Evolutionary conservation across 2,113 vertebrate species (phyloP).

Genomic region (Euleptes europaea): DNA sequence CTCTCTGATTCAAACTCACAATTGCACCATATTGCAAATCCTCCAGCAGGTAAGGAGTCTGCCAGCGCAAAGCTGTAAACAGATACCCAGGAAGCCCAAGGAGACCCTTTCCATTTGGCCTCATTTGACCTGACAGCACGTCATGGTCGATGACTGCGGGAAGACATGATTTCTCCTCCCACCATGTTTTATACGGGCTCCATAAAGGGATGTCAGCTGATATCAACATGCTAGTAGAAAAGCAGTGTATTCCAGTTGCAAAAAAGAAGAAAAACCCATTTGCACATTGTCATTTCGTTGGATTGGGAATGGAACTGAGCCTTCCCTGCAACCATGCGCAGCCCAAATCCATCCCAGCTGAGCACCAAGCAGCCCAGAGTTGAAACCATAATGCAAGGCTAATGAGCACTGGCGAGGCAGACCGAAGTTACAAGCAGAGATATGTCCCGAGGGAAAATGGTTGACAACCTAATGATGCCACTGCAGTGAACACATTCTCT

Average conservation of each 20-base stretch:
- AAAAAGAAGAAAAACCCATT: not conserved
- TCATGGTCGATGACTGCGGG: not conserved
- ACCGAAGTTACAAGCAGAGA: not conserved
- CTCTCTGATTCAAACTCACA: not conserved
- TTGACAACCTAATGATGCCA: not conserved
- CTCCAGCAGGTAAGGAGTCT: not conserved
- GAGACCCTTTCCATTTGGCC: constrained; percentile 8
- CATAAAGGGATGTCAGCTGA: not conserved
- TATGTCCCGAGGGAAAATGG: not conserved
- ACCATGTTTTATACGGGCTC: not conserved
- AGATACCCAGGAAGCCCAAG: not conserved
- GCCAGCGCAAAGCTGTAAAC: not conserved
- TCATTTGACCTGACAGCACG: constrained; percentile 4
- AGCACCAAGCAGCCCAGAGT: fast-evolving
- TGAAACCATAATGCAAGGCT: not conserved
- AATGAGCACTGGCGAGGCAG: fast-evolving
- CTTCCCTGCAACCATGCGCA: not conserved
- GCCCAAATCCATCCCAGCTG: no score
- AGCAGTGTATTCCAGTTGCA: not conserved
- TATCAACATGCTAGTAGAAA: not conserved
- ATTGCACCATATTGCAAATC: not conserved
- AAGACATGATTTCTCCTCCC: not conserved
- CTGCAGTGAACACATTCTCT: not conserved
- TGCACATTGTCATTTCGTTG: not conserved
- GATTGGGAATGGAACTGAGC: not conserved